These are phyloP conservation scores for Sinosuthora webbiana DNA, from an alignment of 2,113 vertebrate species.

Conservation along the genomic window DNA sequence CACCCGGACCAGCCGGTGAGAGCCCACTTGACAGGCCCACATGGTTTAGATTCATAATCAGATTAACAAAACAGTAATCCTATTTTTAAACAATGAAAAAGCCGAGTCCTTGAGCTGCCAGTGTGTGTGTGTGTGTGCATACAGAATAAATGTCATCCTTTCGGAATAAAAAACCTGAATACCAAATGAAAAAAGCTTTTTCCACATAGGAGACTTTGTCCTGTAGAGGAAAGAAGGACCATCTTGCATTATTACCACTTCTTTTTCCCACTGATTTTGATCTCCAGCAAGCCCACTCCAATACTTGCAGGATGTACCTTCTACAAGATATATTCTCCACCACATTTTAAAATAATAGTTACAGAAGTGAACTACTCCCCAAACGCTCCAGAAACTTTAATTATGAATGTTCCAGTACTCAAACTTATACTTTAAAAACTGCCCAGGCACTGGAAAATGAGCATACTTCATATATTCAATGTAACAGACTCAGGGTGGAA, in stretches of 20 bases:
- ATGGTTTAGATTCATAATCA: neutral
- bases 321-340: neutral
- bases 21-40: neutral
- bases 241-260: neutral
- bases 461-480: conserved; percentile 14
- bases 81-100: neutral
- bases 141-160: neutral
- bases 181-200: neutral
- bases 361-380: neutral
- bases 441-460: conserved; percentile 45
- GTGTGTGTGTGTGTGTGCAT: neutral
- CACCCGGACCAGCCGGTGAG: accelerated
- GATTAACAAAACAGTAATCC: neutral
- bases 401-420: conserved; percentile 21
- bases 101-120: neutral
- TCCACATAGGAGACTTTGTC: neutral
- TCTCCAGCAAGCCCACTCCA: neutral
- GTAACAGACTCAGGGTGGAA: conserved; percentile 52
- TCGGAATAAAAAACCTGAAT: neutral
- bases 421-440: neutral
- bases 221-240: neutral
- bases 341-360: neutral
- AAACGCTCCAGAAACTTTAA: neutral
- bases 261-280: neutral
- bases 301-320: neutral